Base-by-base conservation (phyloP, 2,113 vertebrate genomes). In the Dasyornis broadbenti region DNA sequence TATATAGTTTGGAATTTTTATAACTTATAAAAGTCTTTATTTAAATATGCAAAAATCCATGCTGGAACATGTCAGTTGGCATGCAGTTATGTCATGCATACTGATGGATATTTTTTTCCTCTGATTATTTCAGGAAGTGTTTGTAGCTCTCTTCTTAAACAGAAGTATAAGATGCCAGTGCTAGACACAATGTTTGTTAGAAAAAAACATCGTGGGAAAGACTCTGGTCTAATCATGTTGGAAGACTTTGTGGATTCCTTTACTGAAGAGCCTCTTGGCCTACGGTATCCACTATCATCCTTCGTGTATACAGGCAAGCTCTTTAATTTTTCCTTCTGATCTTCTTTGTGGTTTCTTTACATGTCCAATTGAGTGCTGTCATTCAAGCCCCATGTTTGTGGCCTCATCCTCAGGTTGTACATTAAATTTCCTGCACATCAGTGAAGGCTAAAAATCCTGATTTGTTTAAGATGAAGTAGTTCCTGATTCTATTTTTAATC, bases 101-200 rank as follows among this genome's bases (percentile, higher is more conserved):
- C 33, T 85, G 47, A 75, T 42, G 20, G 28, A 3, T 85, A 8
- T 65, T 73, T 81, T 83, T 91, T 8, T 2, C 16, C 13, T 88
- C 9, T 81, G 5, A 68, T 52, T 90, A 18, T 95, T 97, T 60
- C 90, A 99, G 99, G 98, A 86, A 98, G 97, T 84, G n/a, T 90
- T 52, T 98, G 94, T 87, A 52, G 26, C 10, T 78, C 90, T 19
- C 95, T 91, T 44, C 30, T 89, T 56, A 88, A 45, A 47, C 96
- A 97, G 61, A 95, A 70, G 69, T 99, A 98, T 54, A 97, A 97
- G 24, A 92, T 99, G 82, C 97, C 99, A 56, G 98, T 99, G 78
- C 97, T 99, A 96, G 98, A 99, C 91, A 98, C 99, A 40, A 95
- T 99, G 77, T 99, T 99, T 97, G 95, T 99, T 52, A 98, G 98